Percentiles rank a stretch among this genome's conserved stretches.
Evolutionary conservation across 1,140 invertebrate species (phyloP).

Genomic region (Paramacrobiotus metropolitanus): DNA sequence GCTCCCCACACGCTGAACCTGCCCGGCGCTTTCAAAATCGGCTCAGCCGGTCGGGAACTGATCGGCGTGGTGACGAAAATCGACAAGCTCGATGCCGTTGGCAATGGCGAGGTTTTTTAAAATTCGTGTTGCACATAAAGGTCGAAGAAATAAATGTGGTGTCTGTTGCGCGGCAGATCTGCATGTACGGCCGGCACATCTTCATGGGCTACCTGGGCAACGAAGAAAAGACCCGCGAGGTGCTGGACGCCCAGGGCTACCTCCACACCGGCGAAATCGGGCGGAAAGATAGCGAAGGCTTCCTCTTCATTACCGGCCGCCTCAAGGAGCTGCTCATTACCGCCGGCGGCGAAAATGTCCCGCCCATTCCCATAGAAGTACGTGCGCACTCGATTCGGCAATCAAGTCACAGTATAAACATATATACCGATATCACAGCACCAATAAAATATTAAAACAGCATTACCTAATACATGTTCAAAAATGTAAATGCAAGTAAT

Average conservation of each 20-base stretch:
- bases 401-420: too few relatives aligned
- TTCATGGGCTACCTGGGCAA: constrained; percentile 26
- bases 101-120: constrained; percentile 20
- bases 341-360: constrained; percentile 25
- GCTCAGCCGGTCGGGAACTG: constrained; percentile 19
- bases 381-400: too few relatives aligned
- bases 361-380: constrained; percentile 24
- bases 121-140: neutral
- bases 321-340: constrained; percentile 25
- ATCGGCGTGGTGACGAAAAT: constrained; percentile 17
- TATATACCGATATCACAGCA: too few relatives aligned
- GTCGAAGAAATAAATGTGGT: neutral
- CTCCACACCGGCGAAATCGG: constrained; percentile 47
- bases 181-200: constrained; percentile 22
- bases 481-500: neutral
- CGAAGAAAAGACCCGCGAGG: constrained; percentile 21
- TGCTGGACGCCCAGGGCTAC: constrained; percentile 47
- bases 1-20: constrained; percentile 19
- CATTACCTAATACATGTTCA: constrained; percentile 9
- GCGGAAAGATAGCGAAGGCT: constrained; percentile 20
- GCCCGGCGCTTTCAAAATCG: constrained; percentile 12
- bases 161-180: constrained; percentile 15
- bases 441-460: constrained; percentile 20
- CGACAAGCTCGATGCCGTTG: constrained; percentile 18
- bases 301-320: constrained; percentile 19